These are phyloP conservation scores for Cavia porcellus DNA, from an alignment of 2,113 vertebrate species.

Conservation along the genomic window DNA sequence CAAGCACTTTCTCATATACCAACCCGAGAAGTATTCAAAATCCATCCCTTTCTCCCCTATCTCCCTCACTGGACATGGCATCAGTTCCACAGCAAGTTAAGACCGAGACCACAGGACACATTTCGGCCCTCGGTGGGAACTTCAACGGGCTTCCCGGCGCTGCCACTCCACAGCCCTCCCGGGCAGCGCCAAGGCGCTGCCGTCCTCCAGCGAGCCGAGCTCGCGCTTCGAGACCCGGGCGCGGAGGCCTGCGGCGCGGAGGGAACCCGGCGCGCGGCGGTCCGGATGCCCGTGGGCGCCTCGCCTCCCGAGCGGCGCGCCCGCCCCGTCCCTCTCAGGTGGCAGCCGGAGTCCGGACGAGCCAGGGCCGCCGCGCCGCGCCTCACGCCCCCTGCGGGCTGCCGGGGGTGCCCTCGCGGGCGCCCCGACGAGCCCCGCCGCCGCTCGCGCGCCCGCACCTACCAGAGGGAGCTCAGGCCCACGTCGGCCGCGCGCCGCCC, in stretches of 20 bases:
- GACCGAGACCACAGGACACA: background rate
- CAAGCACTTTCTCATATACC: background rate
- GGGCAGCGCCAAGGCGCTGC: background rate
- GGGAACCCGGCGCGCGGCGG: background rate
- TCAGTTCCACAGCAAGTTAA: background rate
- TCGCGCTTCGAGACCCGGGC: background rate
- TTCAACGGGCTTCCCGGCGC: background rate
- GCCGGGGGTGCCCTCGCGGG: background rate
- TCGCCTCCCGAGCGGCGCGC: background rate
- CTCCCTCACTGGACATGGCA: background rate
- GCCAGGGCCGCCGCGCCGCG: background rate
- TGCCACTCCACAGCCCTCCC: background rate
- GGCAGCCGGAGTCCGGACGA: background rate
- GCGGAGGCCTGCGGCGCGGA: background rate
- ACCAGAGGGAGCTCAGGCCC: background rate
- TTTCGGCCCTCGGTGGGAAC: background rate
- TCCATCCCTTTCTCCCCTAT: background rate
- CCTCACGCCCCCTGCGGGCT: background rate
- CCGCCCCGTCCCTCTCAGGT: background rate
- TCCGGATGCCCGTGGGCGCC: background rate
- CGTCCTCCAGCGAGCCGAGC: background rate
- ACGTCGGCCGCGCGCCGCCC: background rate
- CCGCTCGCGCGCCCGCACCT: background rate
- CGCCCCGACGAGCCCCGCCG: background rate
- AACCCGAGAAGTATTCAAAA: conserved; percentile 12